Evolutionary conservation across 2,888 invertebrate species (phyloP).

Genomic region (Acronicta aceris): DNA sequence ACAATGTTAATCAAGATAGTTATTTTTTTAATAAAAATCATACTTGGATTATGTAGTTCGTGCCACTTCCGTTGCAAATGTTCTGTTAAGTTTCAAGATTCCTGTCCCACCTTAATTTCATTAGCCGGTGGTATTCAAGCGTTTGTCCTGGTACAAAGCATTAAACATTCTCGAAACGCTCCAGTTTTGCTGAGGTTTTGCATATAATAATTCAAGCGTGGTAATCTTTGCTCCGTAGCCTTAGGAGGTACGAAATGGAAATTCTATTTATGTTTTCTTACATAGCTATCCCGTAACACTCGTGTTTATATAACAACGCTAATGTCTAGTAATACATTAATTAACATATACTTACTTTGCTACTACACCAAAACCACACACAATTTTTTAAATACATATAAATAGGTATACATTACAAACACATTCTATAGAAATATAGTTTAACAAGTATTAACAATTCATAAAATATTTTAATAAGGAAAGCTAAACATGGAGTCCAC

Average conservation of each 20-base stretch:
- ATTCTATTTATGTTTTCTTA: conserved; percentile 65
- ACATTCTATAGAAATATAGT: too few species aligned
- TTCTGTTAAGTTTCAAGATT: conserved; percentile 37
- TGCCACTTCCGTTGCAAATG: conserved; percentile 16
- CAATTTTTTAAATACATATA: too few species aligned
- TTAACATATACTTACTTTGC: too few species aligned
- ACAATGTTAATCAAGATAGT: conserved; percentile 18
- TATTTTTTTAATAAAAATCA: conserved; percentile 11
- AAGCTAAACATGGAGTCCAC: too few species aligned
- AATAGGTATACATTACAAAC: too few species aligned
- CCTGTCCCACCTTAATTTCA: conserved; percentile 55
- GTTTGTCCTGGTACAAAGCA: conserved; percentile 57
- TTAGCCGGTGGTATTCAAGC: conserved; percentile 55
- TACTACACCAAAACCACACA: too few species aligned
- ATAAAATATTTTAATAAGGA: too few species aligned
- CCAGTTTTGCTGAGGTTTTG: conserved; percentile 65
- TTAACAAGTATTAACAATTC: too few species aligned
- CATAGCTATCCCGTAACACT: conserved; percentile 56
- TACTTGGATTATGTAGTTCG: neutral
- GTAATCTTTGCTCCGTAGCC: conserved; percentile 66
- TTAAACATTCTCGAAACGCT: conserved; percentile 63
- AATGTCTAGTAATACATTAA: neutral
- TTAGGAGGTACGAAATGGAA: conserved; percentile 63
- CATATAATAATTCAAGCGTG: conserved; percentile 69
- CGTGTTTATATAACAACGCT: neutral